Base-by-base conservation (phyloP, 2,888 invertebrate genomes). In the Ectemnius cavifrons region DNA sequence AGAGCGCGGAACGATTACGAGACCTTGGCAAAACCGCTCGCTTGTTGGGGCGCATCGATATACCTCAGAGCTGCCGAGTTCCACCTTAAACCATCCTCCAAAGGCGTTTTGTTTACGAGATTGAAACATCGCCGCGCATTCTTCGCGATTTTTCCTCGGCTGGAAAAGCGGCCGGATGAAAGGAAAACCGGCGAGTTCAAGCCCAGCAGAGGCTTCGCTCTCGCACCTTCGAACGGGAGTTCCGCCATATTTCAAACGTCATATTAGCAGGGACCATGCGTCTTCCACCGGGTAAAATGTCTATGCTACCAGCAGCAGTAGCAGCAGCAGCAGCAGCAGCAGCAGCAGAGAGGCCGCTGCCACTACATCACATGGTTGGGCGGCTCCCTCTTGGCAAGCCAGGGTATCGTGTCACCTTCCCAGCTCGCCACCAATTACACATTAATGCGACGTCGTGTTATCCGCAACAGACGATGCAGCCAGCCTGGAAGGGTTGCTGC, bases 211-310 rank as follows among this genome's bases (percentile, higher is more conserved):
- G 37, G 37, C 37, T 37, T 37, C 61, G 67, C 61, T 59, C 70
- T 66, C 75, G 74, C 74, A 79, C 77, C 83, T 79, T 83, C 75
- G 77, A 74, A 72, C 78, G 81, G 73, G 78, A 82, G 82, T 83
- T 63, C 77, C 80, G 83, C 85, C 85, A 88, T 88, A 88, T 88
- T 88, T 88, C 87, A 88, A 85, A 87, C 76, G 88, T 88, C 88
- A 87, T 88, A 88, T 88, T 88, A 88, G 88, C 85, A 80, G 84
- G 75, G 84, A 85, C 86, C 85, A 87, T 87, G 88, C 87, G 82
- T 87, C 87, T 87, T 86, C 86, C 84, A 85, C 37, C 83, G 84
- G 78, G 82, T 82, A 87, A 88, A 88, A 88, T 87, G 86, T 88
- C 86, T 86, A 84, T 87, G 85, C 79, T 84, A 72, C 80, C 84